Base-by-base conservation (phyloP, 2,888 invertebrate species). In the Drosophila dives region DNA sequence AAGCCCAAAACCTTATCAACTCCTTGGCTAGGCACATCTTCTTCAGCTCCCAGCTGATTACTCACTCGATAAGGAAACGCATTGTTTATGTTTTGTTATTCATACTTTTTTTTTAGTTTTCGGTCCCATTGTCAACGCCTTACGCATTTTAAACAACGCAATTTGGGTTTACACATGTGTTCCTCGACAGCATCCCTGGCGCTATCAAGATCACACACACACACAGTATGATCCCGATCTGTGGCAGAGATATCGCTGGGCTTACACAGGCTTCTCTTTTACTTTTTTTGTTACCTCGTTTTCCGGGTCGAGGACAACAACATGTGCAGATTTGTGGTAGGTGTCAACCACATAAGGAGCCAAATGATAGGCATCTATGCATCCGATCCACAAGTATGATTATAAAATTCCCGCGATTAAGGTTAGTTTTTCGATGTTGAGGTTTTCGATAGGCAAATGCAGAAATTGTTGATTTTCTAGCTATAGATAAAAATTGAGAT, bases 251-350 rank as follows among this genome's bases (percentile, higher is more conserved):
- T 75, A 62, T 34, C n/a, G 29, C 32, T 23, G 20, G 15, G 54
- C 38, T 64, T 61, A 36, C 40, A 34, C 45, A 40, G 40, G 20
- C 7, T 55, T 50, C 63, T 50, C 58, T 45, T 55, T 48, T 23
- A 10, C 58, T 45, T 59, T 48, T 48, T 23, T 12, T 45, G 33
- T 45, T 20, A 3, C 33, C 23, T 40, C 58, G 36, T 36, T 48
- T 34, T 62, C 77, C 71, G 48, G 33, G 51, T 26, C 29, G 65
- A 71, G 64, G 64, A 33, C 68, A 78, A 34, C 67, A 79, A 79
- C 89, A 90, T 86, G 86, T 86, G 90, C 86, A 70, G 90, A 90
- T 86, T 85, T 78, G 68, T 81, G 77, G 90, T 76, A 85, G 90
- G 86, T 86, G 86, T 87, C 86, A 85, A 76, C 90, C 90, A 75